Evolutionary conservation across 2,113 vertebrate species (phyloP), one percentile per base, ranked within the genome.

Genomic region (Misgurnus mizolepis): DNA sequence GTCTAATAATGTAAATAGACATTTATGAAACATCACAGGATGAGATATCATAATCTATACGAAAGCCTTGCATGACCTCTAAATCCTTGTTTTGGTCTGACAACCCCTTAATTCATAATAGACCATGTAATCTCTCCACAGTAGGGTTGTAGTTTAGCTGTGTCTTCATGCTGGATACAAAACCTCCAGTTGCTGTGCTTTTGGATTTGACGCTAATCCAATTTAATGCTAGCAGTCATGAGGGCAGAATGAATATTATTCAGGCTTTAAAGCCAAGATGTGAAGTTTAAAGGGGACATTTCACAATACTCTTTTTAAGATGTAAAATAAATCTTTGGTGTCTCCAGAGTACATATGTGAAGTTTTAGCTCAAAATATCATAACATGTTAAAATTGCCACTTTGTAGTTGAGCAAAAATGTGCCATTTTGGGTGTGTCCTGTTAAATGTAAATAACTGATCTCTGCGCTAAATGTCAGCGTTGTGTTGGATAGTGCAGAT

Each of bases 171-270:
- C 43, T 77, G n/a, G 11, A 47, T 67, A 58, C 9, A 64, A 8
- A 66, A 9, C 2, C 56, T 65, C 47, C 49, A 55, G 56, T 64
- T 60, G 61, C 66, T 61, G 12, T 17, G 55, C 10, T 76, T 43
- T 43, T 40, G 50, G 41, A 27, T 70, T 80, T 43, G 53, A 61
- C 55, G 75, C 67, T 78, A 69, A 78, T 78, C 73, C 45, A 66
- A 58, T 74, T 78, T 60, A 80, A 66, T 67, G 66, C 61, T 53
- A 53, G 12, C 39, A 72, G 72, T 79, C 76, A 76, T 55, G 66
- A 75, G 81, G 77, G 27, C 62, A n/a, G 27, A 55, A 75, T 47
- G 41, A 58, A 68, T 58, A 41, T 27, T 40, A 74, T 61, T 56
- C 47, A 41, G 47, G 10, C 61, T 64, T 18, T 66, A 3, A 34